Percentiles rank a stretch among this genome's conserved stretches.
Conservation (phyloP, 53 echinoderm and acorn worm species). For the Arbacia lixula region DNA sequence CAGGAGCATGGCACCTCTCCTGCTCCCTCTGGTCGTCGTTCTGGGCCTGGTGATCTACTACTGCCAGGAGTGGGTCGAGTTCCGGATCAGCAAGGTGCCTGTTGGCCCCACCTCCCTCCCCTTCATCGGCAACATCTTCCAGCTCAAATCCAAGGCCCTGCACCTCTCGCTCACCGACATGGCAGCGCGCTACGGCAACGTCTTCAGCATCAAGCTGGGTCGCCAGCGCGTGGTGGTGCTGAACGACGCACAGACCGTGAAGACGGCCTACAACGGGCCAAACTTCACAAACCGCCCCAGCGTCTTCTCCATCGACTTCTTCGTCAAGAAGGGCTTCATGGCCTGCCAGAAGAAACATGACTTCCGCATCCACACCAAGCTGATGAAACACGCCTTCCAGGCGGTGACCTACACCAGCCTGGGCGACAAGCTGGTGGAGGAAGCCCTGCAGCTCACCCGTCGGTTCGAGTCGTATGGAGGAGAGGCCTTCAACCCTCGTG, state of each 20-base stretch:
- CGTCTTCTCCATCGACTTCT: conserved; percentile 95
- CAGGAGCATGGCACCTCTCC: conserved; percentile 39
- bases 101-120: conserved; percentile 87
- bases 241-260: conserved; percentile 82
- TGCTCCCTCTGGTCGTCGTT: conserved; percentile 51
- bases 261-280: conserved; percentile 90
- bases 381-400: conserved; percentile 94
- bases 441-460: conserved; percentile 75
- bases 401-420: conserved; percentile 87
- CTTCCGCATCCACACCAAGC: conserved; percentile 91
- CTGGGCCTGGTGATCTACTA: conserved; percentile 73
- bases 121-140: conserved; percentile 88
- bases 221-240: conserved; percentile 86
- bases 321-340: conserved; percentile 92
- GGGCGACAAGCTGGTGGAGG: conserved; percentile 79
- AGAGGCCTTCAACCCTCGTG: conserved; percentile 83
- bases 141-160: conserved; percentile 80
- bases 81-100: conserved; percentile 73
- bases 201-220: conserved; percentile 93
- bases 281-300: conserved; percentile 87
- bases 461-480: conserved; percentile 73
- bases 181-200: conserved; percentile 76
- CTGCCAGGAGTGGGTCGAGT: conserved; percentile 76
- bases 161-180: conserved; percentile 80
- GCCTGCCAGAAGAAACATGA: conserved; percentile 83